Conservation (phyloP, 2,113 vertebrate genomes). For the Oncorhynchus clarkii region DNA sequence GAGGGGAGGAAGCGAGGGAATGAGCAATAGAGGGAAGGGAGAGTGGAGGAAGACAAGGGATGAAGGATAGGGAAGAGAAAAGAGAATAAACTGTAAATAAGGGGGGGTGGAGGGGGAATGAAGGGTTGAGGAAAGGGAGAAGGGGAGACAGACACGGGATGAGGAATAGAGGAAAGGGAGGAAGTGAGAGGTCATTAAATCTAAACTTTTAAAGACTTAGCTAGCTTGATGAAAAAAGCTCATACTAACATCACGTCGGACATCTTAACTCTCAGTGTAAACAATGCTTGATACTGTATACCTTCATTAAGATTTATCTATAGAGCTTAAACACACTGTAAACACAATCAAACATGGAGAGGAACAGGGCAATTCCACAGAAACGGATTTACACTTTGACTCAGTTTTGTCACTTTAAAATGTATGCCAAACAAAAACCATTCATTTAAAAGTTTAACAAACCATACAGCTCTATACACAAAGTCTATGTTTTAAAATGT, state of each 20-base stretch:
- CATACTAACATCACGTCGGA: constrained; percentile 22
- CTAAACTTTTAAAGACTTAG: constrained; percentile 18
- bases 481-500: too few species aligned
- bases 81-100: too few species aligned
- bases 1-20: background rate
- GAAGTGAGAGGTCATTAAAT: constrained; percentile 9
- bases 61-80: too few species aligned
- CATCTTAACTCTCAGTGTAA: background rate
- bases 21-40: too few species aligned
- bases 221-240: background rate
- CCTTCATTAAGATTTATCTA: constrained; percentile 7
- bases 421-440: too few species aligned
- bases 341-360: constrained; percentile 14
- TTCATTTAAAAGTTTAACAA: too few species aligned
- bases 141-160: background rate
- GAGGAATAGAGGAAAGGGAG: background rate
- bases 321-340: background rate
- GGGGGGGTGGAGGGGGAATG: background rate
- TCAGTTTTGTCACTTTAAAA: too few species aligned
- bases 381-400: background rate
- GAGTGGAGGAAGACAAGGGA: too few species aligned
- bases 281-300: background rate
- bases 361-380: background rate
- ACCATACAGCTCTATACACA: too few species aligned
- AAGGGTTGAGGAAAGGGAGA: background rate